phyloP scores from a whole-genome alignment of 2,113 vertebrate species.

The Mionectes macconnelli region DNA sequence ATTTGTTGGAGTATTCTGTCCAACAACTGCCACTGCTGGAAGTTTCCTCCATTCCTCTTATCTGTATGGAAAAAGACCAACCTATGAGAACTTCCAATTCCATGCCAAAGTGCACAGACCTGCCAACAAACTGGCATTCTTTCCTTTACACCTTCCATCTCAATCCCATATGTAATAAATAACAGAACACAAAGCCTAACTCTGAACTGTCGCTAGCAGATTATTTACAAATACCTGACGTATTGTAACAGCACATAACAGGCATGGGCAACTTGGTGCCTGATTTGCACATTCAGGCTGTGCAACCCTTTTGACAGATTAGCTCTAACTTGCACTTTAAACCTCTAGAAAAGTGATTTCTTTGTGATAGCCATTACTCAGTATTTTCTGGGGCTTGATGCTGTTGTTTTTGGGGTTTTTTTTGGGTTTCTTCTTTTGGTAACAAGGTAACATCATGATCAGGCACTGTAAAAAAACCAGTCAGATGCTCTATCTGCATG shows the following conservation, averaged over 20 bases:
- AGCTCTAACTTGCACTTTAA: background rate
- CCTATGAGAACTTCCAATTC: background rate
- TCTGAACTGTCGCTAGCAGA: background rate
- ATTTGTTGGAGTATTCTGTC: slow-evolving; percentile 97
- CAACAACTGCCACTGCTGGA: slow-evolving; percentile 95
- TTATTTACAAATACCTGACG: background rate
- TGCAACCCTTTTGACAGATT: background rate
- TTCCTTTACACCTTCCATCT: background rate
- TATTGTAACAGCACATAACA: background rate
- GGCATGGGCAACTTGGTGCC: background rate
- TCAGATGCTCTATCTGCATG: background rate
- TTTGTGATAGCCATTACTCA: background rate
- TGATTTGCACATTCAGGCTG: background rate
- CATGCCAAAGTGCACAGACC: background rate
- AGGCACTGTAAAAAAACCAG: background rate
- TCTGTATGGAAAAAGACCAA: slow-evolving; percentile 71
- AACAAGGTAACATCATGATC: background rate
- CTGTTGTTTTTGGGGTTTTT: background rate
- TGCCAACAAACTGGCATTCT: background rate
- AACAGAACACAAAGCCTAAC: background rate
- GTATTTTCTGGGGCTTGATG: background rate
- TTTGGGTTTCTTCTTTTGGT: background rate
- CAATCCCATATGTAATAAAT: background rate
- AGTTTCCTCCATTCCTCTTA: slow-evolving; percentile 84
- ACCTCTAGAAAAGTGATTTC: background rate